Evolutionary conservation across 2,888 invertebrate genomes (phyloP).

Genomic region (Melanostoma mellinum): DNA sequence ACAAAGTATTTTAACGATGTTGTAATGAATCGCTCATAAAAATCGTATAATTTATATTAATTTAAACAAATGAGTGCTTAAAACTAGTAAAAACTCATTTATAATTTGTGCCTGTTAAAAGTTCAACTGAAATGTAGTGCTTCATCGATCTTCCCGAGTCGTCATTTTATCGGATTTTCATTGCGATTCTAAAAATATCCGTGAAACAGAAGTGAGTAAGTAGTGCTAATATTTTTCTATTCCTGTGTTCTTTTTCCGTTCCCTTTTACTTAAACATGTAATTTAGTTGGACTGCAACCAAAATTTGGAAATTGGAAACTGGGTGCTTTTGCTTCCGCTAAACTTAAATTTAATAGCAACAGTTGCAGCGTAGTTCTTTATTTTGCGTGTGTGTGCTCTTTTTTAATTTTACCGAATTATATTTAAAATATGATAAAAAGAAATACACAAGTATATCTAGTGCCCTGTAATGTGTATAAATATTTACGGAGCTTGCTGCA

Average conservation of each 20-base stretch:
- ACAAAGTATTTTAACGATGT: slow-evolving; percentile 58
- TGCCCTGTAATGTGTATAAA: slow-evolving; percentile 38
- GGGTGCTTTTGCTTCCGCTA: slow-evolving; percentile 47
- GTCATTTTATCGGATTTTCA: slow-evolving; percentile 57
- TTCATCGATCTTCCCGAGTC: slow-evolving; percentile 56
- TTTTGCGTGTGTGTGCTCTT: slow-evolving; percentile 8
- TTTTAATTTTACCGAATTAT: neutral
- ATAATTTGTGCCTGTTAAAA: neutral
- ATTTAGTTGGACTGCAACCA: slow-evolving; percentile 65
- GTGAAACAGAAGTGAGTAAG: slow-evolving; percentile 65
- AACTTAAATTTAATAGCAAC: slow-evolving; percentile 51
- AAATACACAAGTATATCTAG: slow-evolving; percentile 9
- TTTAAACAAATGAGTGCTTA: slow-evolving; percentile 24
- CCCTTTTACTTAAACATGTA: slow-evolving; percentile 20
- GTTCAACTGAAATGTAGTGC: slow-evolving; percentile 61
- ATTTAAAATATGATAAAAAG: slow-evolving; percentile 30
- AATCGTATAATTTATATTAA: slow-evolving; percentile 18
- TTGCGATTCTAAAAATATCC: slow-evolving; percentile 70
- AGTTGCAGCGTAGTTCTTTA: slow-evolving; percentile 55
- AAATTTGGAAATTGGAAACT: slow-evolving; percentile 52
- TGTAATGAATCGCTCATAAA: slow-evolving; percentile 56
- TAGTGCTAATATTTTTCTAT: slow-evolving; percentile 61
- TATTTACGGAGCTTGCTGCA: slow-evolving; percentile 35
- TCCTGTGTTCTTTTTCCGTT: slow-evolving; percentile 39
- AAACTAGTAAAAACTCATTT: slow-evolving; percentile 8